Base-by-base conservation (phyloP, 2,797 vertebrate genomes). In the Vultur gryphus region DNA sequence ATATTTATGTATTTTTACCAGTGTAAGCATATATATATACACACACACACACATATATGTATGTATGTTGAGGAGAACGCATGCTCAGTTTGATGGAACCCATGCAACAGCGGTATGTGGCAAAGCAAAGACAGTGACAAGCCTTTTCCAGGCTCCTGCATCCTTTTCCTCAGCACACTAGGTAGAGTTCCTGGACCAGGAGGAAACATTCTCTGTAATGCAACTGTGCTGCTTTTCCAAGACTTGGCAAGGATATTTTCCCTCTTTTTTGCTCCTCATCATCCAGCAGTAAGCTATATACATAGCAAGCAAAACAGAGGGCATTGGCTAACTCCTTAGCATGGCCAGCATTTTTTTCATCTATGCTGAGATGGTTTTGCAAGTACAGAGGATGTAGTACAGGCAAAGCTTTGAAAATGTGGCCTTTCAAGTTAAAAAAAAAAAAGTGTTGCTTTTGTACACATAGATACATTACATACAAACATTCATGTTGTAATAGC, bases 51-150 rank as follows among this genome's bases (percentile, higher is more conserved):
- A 10, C 2, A 6, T 11, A 18, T 21, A 4, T 7, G 10, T 12
- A 4, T 10, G 7, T 33, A 33, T 12, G 9, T 37, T 65, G 76
- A 69, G 41, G 80, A 43, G 29, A 81, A 49, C 7, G n/a, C 5
- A 8, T 18, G n/a, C 20, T 25, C 2, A 24, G 5, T 49, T 57
- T 43, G 24, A 16, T 51, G 57, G 41, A 79, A 57, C 1, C 0
- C 24, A 7, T 7, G 28, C 10, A 76, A n/a, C 0, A 5, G 44
- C 0, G 0, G 17, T 12, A n/a, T 43, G 37, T 17, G 16, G 7
- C 29, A 61, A 90, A 83, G 12, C 24, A 79, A 76, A 83, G 26
- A 18, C 5, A 37, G n/a, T 14, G 41, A 41, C 3, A 18, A 64
- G 16, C 16, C 16, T 61, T 89, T 84, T 41, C 26, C 31, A 43